These are phyloP conservation scores for Philaenus spumarius DNA, from an alignment of 1,140 invertebrate genomes.

Conservation along the genomic window DNA sequence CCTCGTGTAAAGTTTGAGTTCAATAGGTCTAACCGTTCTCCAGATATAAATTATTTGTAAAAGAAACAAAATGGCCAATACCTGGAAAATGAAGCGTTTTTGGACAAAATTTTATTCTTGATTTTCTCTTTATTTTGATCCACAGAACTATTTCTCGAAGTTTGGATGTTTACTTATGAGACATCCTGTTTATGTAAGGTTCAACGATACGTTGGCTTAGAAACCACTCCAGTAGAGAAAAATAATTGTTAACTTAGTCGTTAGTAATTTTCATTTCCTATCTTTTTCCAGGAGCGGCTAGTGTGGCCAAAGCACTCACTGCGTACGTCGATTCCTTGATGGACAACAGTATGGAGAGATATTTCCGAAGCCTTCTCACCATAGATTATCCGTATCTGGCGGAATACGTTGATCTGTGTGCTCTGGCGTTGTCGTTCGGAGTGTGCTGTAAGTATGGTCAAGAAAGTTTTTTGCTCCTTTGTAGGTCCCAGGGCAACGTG, in stretches of 20 bases:
- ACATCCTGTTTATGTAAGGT: too few relatives aligned
- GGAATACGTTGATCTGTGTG: slow-evolving; percentile 31
- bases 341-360: slow-evolving; percentile 61
- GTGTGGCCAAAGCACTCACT: slow-evolving; percentile 86
- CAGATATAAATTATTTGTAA: too few relatives aligned
- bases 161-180: too few relatives aligned
- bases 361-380: slow-evolving; percentile 58
- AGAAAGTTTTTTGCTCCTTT: too few relatives aligned
- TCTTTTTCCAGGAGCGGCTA: slow-evolving; percentile 68
- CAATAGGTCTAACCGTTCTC: too few relatives aligned
- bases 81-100: too few relatives aligned
- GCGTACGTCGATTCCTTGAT: slow-evolving; percentile 80
- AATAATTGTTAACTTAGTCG: not conserved
- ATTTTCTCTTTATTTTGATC: too few relatives aligned
- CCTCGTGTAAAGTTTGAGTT: too few relatives aligned
- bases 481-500: too few relatives aligned
- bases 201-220: not conserved
- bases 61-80: too few relatives aligned
- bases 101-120: too few relatives aligned
- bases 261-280: not conserved
- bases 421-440: slow-evolving; percentile 25
- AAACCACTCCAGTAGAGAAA: not conserved
- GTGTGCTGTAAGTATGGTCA: slow-evolving; percentile 27
- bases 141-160: too few relatives aligned
- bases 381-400: slow-evolving; percentile 58